phyloP scores from a whole-genome alignment of 1,140 invertebrate genomes.

The Psilanteris sp. region DNA sequence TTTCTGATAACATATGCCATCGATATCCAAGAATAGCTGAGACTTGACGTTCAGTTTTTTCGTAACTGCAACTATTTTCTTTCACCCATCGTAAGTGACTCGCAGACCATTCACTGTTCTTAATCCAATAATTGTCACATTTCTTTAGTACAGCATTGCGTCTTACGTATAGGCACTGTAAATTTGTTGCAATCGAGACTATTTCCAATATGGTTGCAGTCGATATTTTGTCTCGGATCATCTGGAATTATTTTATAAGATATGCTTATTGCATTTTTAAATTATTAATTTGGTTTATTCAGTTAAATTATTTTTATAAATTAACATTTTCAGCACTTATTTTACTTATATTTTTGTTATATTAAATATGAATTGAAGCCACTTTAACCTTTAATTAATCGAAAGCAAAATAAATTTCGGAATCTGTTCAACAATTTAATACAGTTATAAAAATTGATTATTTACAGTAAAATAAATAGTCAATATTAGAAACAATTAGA shows the following conservation, averaged over 20 bases:
- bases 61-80: slow-evolving; percentile 82
- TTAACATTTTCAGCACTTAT: no score
- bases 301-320: no score
- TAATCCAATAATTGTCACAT: slow-evolving; percentile 84
- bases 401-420: no score
- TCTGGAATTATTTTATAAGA: slow-evolving; percentile 74
- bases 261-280: no score
- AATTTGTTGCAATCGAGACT: slow-evolving; percentile 83
- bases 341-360: no score
- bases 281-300: background rate
- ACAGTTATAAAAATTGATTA: no score
- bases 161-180: slow-evolving; percentile 85
- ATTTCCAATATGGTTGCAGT: slow-evolving; percentile 89
- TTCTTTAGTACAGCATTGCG: slow-evolving; percentile 86
- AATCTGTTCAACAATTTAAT: no score
- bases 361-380: no score
- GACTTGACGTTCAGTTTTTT: slow-evolving; percentile 84
- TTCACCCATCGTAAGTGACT: slow-evolving; percentile 86
- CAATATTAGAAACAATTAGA: no score
- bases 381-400: no score
- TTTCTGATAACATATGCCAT: slow-evolving; percentile 88
- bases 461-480: no score
- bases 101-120: slow-evolving; percentile 83
- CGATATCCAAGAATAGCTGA: slow-evolving; percentile 84
- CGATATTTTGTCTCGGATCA: slow-evolving; percentile 89